Base-by-base conservation (phyloP, 2,888 invertebrate species). In the Epistrophe grossulariae region DNA sequence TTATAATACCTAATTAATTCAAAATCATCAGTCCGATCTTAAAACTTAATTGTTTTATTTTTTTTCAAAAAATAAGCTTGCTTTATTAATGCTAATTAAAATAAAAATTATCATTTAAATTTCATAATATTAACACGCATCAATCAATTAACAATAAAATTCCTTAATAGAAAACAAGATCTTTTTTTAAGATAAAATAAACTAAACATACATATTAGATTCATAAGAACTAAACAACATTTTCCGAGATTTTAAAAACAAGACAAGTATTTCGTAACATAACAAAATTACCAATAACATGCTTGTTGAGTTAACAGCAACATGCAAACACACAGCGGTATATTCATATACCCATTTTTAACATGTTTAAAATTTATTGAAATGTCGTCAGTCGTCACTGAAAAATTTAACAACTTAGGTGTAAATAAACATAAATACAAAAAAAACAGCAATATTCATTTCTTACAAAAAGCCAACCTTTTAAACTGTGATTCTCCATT, bases 391-490 rank as follows among this genome's bases (percentile, higher is more conserved):
- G n/a, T 52, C 38, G 24, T 15, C 68, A 38, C n/a, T 52, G 38
- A 70, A 52, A 70, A 52, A 38, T 40, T 24, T 40, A 19, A 68
- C n/a, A 64, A 45, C 15, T 28, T 5, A 45, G 1, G 50, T 48
- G 66, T 66, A 24, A 35, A 38, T n/a, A 70, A 10, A 35, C 24
- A 24, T 24, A n/a, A 38, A 68, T 38, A 52, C 38, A 52, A 52
- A 52, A 1, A n/a, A 48, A 48, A 48, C 15, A 43, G 28, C 40
- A 43, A n/a, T 48, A 28, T 31, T 13, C 8, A 2, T 28, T 64
- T 43, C 6, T 38, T 52, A 68, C 68, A 52, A 52, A 24, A 52
- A 40, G 15, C 52, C 50, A 52, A 52, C 68, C 68, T 52, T n/a
- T 70, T 52, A 11, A 38, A 38, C 38, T 15, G 68, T 68, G 24